Evolutionary conservation across 2,797 vertebrate species (phyloP).

Genomic region (Austrolebias charrua): DNA sequence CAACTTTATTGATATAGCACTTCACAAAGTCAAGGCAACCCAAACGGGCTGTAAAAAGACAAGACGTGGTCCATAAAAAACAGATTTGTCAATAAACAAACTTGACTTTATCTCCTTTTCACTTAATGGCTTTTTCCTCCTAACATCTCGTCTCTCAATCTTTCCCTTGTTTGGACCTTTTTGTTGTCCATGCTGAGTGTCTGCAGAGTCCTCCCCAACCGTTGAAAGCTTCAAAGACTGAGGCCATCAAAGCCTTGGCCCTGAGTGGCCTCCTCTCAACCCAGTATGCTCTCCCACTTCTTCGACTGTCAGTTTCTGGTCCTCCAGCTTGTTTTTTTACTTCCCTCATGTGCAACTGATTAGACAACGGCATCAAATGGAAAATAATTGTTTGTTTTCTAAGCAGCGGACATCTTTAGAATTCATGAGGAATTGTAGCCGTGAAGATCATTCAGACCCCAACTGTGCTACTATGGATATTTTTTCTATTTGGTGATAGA

Average conservation of each 20-base stretch:
- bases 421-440: slow-evolving; percentile 70
- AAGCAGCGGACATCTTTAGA: slow-evolving; percentile 58
- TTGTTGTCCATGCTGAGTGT: slow-evolving; percentile 30
- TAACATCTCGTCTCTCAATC: slow-evolving; percentile 20
- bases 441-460: slow-evolving; percentile 57
- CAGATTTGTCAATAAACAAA: slow-evolving; percentile 2
- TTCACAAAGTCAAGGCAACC: too few relatives aligned
- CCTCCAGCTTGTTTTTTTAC: slow-evolving; percentile 54
- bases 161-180: slow-evolving; percentile 30
- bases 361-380: slow-evolving; percentile 66
- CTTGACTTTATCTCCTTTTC: slow-evolving; percentile 4
- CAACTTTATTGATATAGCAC: too few relatives aligned
- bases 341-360: slow-evolving; percentile 77
- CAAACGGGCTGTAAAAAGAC: too few relatives aligned
- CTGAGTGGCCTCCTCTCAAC: slow-evolving; percentile 55
- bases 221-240: slow-evolving; percentile 55
- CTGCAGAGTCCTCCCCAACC: slow-evolving; percentile 42
- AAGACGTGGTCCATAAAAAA: too few relatives aligned
- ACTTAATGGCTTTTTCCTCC: not conserved
- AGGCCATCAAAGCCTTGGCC: slow-evolving; percentile 62
- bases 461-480: slow-evolving; percentile 60
- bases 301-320: slow-evolving; percentile 40
- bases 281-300: slow-evolving; percentile 38
- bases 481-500: slow-evolving; percentile 36
- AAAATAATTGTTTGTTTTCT: slow-evolving; percentile 73